phyloP scores from a whole-genome alignment of 2,888 invertebrate species.

The Tortrix viridana region DNA sequence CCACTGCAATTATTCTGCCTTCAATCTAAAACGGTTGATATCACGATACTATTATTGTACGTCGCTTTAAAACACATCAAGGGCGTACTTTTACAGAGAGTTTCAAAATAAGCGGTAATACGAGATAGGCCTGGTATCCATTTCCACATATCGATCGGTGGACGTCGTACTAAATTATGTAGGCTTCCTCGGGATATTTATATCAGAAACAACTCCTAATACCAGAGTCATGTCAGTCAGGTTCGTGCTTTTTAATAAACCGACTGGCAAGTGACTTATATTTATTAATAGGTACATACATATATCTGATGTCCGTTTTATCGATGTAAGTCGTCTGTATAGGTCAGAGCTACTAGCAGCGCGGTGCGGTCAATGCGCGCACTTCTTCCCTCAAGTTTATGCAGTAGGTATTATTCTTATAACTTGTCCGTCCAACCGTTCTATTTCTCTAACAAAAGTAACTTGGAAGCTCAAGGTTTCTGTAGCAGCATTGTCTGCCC shows the following conservation, averaged over 20 bases:
- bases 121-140: slow-evolving; percentile 42
- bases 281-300: slow-evolving; percentile 5
- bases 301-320: background rate
- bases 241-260: slow-evolving; percentile 40
- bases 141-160: slow-evolving; percentile 63
- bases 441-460: background rate
- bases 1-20: background rate
- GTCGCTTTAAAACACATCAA: slow-evolving; percentile 7
- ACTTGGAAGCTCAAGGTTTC: background rate
- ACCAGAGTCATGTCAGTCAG: slow-evolving; percentile 54
- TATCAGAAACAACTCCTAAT: slow-evolving; percentile 54
- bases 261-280: background rate
- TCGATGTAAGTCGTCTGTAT: background rate
- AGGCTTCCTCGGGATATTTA: slow-evolving; percentile 65
- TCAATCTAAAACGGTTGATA: background rate
- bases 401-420: slow-evolving; percentile 13
- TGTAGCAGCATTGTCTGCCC: background rate
- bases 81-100: slow-evolving; percentile 9
- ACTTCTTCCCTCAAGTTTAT: background rate
- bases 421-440: background rate
- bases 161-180: slow-evolving; percentile 67
- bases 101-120: slow-evolving; percentile 21
- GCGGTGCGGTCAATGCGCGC: slow-evolving; percentile 20
- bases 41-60: slow-evolving; percentile 9
- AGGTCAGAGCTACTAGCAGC: slow-evolving; percentile 11